Evolutionary conservation across 2,797 vertebrate genomes (phyloP), one percentile per base, ranked within the genome.

Genomic region (Coreius guichenoti): DNA sequence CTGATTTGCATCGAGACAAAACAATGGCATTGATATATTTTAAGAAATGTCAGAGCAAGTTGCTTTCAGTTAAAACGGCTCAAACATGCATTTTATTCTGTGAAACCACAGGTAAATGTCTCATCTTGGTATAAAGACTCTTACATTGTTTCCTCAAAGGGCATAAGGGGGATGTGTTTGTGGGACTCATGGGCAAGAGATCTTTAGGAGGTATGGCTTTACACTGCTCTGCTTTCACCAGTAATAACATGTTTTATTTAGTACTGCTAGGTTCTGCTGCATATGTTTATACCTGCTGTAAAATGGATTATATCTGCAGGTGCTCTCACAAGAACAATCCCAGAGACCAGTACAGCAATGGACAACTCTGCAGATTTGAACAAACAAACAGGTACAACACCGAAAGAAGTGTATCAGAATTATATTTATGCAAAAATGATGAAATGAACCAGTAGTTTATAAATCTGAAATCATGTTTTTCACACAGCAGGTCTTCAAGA

Each of bases 171-270:
- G 93, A 92, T 56, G 86, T 21, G 70, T 94, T 93, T 85, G 93
- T 94, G 70, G 93, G 93, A 43, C 93, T 95, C 54, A 95, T 94
- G 94, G 93, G 94, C 43, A 92, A 91, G 81, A 95, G 94, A 82
- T 74, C 93, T 72, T 91, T 93, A 65, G 90, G 87, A 82, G 95
- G 96, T 95, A 83, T 90, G 88, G 17, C 23, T 47, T 70, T 26
- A 8, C 36, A 5, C 43, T 29, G 19, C 51, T 12, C 7, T 19
- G 12, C 13, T n/a, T 63, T 56, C 21, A 49, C 11, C 43, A 8
- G 23, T 8, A 65, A 36, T 67, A 23, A 16, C 8, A 65, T 65
- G 26, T 63, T 23, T 65, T 1, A 31, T 31, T 31, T 31, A 31
- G 26, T 65, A 56, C 31, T n/a, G 74, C 12, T 14, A 51, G 17